Conservation (phyloP, 2,888 invertebrate species). For the Coelogynopora nodosa region DNA sequence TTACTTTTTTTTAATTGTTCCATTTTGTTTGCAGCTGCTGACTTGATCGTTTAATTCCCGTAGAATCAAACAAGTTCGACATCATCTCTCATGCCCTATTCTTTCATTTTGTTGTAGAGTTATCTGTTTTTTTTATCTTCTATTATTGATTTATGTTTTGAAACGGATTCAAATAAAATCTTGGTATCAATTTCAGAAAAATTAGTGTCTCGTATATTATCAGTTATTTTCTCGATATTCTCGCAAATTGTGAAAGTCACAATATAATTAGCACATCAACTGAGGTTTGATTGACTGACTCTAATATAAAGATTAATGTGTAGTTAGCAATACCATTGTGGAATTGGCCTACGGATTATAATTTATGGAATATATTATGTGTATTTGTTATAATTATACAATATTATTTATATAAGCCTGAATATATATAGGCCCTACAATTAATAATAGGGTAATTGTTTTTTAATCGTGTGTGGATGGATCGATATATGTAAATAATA, state of each 20-base stretch:
- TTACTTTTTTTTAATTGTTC: not conserved
- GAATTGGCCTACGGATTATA: no score
- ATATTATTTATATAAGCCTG: no score
- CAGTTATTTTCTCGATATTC: not conserved
- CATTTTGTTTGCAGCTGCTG: not conserved
- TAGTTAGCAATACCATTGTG: no score
- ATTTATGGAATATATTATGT: no score
- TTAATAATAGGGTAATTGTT: no score
- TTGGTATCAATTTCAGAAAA: not conserved
- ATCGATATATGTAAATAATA: no score
- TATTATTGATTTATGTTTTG: not conserved
- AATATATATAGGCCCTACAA: no score
- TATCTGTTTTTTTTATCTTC: not conserved
- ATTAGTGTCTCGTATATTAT: not conserved
- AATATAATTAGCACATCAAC: not conserved
- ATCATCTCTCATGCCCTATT: not conserved
- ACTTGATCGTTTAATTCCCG: not conserved
- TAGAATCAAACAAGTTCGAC: not conserved
- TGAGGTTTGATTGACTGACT: not conserved
- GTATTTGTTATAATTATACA: no score
- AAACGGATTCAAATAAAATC: not conserved
- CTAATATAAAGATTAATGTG: no score
- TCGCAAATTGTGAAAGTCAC: not conserved
- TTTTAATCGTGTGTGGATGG: no score
- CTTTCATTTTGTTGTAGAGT: not conserved